A percentile compares a stretch with the other conserved stretches of the same genome.
Evolutionary conservation across 2,797 vertebrate species (phyloP).

Genomic region (Chanos chanos): DNA sequence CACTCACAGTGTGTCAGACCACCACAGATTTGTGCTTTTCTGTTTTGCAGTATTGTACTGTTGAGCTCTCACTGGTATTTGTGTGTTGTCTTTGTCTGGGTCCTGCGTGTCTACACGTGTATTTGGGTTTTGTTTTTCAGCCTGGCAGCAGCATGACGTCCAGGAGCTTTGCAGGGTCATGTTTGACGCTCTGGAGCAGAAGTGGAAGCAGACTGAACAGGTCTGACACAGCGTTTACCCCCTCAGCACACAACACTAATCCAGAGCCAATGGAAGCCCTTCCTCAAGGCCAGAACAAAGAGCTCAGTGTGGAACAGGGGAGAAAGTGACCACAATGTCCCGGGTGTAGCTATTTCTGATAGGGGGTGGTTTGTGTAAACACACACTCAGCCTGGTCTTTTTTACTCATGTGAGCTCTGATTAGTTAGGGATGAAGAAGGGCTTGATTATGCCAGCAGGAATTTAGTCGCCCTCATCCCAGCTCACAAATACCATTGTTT

Average conservation of each 20-base stretch:
- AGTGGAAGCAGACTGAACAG: conserved; percentile 99
- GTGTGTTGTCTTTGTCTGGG: conserved; percentile 13
- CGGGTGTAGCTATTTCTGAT: conserved; percentile 46
- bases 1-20: background rate
- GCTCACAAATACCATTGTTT: no score
- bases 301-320: conserved; percentile 43
- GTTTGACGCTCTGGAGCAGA: conserved; percentile 99
- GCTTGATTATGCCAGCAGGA: background rate
- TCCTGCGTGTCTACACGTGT: conserved; percentile 8
- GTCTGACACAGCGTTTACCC: conserved; percentile 59
- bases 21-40: background rate
- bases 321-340: conserved; percentile 39
- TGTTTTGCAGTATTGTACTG: background rate
- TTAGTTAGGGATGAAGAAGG: background rate
- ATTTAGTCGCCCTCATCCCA: no score
- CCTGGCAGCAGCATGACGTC: conserved; percentile 98
- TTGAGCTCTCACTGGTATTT: background rate
- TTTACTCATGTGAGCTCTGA: background rate
- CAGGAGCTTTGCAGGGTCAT: conserved; percentile 98
- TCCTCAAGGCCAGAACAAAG: conserved; percentile 51
- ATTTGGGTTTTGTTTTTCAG: conserved; percentile 65
- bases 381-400: background rate
- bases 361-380: conserved; percentile 38
- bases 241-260: conserved; percentile 22
- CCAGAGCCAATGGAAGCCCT: conserved; percentile 21